phyloP scores from a whole-genome alignment of 2,113 vertebrate species.

The Coreoperca whiteheadi region DNA sequence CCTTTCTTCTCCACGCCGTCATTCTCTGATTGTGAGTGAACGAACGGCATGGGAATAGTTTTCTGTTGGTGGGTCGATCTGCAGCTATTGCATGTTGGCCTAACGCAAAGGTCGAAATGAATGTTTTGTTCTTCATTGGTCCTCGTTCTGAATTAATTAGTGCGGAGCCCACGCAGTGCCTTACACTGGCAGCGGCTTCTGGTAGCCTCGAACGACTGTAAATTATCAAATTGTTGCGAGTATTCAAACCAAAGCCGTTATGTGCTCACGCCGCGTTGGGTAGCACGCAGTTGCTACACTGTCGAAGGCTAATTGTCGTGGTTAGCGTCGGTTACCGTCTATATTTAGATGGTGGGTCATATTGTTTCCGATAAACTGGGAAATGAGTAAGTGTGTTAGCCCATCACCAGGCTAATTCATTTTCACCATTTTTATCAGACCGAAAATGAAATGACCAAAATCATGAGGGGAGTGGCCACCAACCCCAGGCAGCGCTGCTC shows the following conservation, averaged over 20 bases:
- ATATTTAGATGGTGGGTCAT: background rate
- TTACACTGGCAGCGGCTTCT: background rate
- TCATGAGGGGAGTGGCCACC: too few relatives aligned
- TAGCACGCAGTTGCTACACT: too few relatives aligned
- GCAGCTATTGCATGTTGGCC: background rate
- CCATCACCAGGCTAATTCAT: background rate
- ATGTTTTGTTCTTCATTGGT: background rate
- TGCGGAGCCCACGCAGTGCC: background rate
- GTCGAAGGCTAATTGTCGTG: background rate
- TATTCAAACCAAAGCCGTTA: background rate
- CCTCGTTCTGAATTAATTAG: background rate
- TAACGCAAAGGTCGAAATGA: background rate
- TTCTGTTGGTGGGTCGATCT: background rate
- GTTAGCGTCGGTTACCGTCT: too few relatives aligned
- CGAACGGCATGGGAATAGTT: background rate
- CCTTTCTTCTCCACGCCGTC: background rate
- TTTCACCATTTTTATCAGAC: too few relatives aligned
- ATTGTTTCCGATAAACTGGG: background rate
- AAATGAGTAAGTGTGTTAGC: too few relatives aligned
- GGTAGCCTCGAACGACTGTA: background rate
- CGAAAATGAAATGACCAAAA: too few relatives aligned
- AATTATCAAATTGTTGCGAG: background rate
- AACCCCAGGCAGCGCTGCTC: too few relatives aligned
- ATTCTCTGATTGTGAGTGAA: background rate
- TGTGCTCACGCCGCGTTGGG: too few relatives aligned